Evolutionary conservation across 2,888 invertebrate genomes (phyloP).

Genomic region (Prenolepis imparis): DNA sequence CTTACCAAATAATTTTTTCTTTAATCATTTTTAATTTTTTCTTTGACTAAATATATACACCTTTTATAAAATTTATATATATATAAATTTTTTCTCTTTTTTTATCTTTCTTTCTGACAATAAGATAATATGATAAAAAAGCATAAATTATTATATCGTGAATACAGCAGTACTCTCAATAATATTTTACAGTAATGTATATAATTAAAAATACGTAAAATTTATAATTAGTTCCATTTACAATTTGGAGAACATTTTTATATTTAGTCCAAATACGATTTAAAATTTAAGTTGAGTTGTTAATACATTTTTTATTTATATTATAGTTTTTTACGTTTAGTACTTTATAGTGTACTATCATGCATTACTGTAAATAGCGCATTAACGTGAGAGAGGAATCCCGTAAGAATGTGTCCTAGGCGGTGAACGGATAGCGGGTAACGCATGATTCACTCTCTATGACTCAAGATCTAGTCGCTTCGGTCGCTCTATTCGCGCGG

Average conservation of each 20-base stretch:
- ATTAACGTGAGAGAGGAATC: conserved; percentile 41
- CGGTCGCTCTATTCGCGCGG: conserved; percentile 38
- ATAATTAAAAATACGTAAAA: conserved; percentile 12
- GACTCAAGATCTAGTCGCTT: conserved; percentile 76
- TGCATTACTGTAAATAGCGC: conserved; percentile 32
- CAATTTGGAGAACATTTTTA: neutral
- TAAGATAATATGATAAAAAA: neutral
- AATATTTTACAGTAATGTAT: neutral
- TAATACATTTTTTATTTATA: neutral
- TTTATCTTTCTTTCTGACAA: neutral
- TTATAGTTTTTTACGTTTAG: neutral
- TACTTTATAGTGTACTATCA: neutral
- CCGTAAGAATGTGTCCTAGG: conserved; percentile 45
- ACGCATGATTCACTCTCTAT: conserved; percentile 78
- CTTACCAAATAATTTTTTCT: conserved; percentile 1
- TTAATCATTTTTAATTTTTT: conserved; percentile 2
- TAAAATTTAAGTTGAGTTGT: neutral
- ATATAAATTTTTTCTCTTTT: neutral
- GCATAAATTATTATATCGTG: neutral
- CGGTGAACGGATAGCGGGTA: conserved; percentile 64
- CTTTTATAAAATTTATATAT: neutral
- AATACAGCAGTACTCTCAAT: neutral
- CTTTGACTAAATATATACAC: neutral
- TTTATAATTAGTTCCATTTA: neutral
- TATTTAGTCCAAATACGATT: neutral